These are phyloP conservation scores for Chaetodon auriga DNA, from an alignment of 2,113 vertebrate genomes.

Conservation along the genomic window DNA sequence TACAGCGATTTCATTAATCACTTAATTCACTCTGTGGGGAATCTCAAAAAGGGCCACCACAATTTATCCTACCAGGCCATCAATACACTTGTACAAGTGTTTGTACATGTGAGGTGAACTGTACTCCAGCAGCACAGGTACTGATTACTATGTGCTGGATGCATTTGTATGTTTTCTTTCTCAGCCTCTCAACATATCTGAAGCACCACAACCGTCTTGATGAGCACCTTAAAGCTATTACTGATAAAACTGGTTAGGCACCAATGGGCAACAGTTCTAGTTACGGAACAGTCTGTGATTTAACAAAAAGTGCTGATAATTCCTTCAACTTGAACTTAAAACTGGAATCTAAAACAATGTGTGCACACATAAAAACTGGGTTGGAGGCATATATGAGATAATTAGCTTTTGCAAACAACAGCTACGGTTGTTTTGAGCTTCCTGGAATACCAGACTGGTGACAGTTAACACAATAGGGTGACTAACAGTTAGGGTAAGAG, in stretches of 20 bases:
- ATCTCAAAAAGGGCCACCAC: background rate
- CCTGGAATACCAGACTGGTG: conserved; percentile 25
- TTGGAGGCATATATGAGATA: background rate
- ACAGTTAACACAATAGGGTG: conserved; percentile 16
- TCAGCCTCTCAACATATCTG: background rate
- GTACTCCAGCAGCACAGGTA: background rate
- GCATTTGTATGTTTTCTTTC: background rate
- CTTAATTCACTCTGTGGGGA: background rate
- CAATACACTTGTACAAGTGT: background rate
- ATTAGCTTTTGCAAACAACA: background rate
- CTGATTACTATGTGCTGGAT: background rate
- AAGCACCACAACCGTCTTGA: background rate
- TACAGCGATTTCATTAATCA: background rate
- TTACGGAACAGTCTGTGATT: background rate
- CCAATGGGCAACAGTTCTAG: background rate
- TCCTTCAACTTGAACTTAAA: background rate
- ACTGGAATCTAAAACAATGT: background rate
- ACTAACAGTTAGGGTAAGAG: conserved; percentile 2
- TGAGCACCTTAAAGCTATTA: background rate
- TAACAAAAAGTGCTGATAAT: conserved; percentile 1
- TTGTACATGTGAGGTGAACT: background rate
- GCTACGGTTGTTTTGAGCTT: background rate
- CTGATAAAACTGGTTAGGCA: background rate
- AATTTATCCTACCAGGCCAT: background rate
- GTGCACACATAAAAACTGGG: background rate